Conservation (phyloP, 2,888 invertebrate species). For the Tyria jacobaeae region DNA sequence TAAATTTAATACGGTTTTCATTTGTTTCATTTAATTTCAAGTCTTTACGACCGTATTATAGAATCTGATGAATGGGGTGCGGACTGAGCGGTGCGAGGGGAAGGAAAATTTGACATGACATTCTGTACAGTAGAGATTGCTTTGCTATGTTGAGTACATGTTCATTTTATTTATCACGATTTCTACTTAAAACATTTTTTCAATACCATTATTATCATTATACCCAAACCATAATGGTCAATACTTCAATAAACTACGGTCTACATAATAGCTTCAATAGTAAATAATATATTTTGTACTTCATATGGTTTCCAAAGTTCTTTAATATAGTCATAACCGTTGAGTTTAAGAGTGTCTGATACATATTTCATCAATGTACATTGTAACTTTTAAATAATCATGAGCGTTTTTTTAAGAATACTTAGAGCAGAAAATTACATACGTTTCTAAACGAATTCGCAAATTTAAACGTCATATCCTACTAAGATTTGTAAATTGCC, state of each 20-base stretch:
- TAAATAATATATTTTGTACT: neutral
- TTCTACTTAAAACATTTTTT: neutral
- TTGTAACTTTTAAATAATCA: neutral
- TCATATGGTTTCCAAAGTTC: neutral
- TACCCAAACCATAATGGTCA: too few relatives aligned
- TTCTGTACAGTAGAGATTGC: neutral
- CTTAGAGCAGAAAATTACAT: neutral
- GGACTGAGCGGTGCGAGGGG: conserved; percentile 47
- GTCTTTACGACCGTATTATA: conserved; percentile 42
- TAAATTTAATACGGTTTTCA: conserved; percentile 44
- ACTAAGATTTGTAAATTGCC: conserved; percentile 23
- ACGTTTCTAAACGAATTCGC: conserved; percentile 49
- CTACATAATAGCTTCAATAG: too few relatives aligned
- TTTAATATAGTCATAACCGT: neutral
- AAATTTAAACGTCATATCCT: conserved; percentile 35
- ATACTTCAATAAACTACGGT: too few relatives aligned
- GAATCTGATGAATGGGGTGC: conserved; percentile 40
- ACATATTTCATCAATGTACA: neutral
- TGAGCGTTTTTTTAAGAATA: neutral
- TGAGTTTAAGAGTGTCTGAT: neutral
- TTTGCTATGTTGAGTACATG: neutral
- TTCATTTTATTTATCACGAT: conserved; percentile 6
- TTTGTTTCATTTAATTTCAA: conserved; percentile 61
- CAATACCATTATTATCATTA: conserved; percentile 27
- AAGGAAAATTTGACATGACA: conserved; percentile 49